phyloP scores from a whole-genome alignment of 1,140 invertebrate species.

The Cyrtorhinus lividipennis region DNA sequence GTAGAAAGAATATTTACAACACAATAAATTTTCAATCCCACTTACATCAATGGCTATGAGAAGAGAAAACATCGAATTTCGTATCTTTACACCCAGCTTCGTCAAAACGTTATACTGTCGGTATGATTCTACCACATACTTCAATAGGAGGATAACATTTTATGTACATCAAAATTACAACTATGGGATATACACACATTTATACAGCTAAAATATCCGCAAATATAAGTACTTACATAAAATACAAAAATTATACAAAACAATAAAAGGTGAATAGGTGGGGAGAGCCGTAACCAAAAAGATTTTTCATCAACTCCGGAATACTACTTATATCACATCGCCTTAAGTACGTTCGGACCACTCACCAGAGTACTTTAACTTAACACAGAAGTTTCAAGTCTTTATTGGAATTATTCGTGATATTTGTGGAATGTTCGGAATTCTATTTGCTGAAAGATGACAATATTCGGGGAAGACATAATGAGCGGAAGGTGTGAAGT shows the following conservation, averaged over 20 bases:
- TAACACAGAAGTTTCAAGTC: background rate
- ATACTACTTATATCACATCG: background rate
- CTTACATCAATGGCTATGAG: background rate
- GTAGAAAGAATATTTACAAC: background rate
- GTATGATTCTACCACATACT: too few relatives aligned
- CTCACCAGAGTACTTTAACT: too few relatives aligned
- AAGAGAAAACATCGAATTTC: background rate
- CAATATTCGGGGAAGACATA: background rate
- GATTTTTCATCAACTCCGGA: background rate
- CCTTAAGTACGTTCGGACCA: constrained; percentile 7
- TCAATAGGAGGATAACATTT: background rate
- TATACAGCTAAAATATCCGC: constrained; percentile 13
- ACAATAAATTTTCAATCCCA: background rate
- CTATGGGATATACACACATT: constrained; percentile 18
- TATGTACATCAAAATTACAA: background rate
- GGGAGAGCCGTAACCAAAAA: background rate
- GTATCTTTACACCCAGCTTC: too few relatives aligned
- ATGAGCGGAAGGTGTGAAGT: background rate
- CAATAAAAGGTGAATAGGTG: constrained; percentile 10
- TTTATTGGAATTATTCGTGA: constrained; percentile 12
- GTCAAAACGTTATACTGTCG: too few relatives aligned
- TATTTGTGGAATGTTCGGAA: constrained; percentile 4
- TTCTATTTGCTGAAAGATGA: too few relatives aligned
- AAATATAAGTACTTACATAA: constrained; percentile 16
- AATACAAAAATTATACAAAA: constrained; percentile 20